Percentiles rank a stretch among this genome's conserved stretches.
Conservation (phyloP, 2,888 invertebrate genomes). For the Lasius platythorax region DNA sequence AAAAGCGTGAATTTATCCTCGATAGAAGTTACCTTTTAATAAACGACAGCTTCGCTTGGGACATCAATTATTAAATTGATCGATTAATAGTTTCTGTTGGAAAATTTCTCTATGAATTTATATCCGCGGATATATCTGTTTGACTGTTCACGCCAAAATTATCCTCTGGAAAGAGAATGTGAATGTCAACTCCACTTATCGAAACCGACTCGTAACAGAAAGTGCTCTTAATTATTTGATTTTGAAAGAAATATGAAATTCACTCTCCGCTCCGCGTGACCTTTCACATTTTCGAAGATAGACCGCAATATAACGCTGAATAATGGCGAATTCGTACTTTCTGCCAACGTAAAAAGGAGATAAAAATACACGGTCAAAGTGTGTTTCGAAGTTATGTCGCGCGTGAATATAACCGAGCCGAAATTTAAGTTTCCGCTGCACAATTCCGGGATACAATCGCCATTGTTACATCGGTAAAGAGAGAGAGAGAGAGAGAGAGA, state of each 20-base stretch:
- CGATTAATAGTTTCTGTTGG: neutral
- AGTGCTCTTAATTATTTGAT: conserved; percentile 3
- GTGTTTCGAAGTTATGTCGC: conserved; percentile 3
- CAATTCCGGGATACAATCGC: neutral
- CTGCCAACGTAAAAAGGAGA: neutral
- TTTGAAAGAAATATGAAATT: neutral
- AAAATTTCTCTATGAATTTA: neutral
- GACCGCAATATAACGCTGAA: neutral
- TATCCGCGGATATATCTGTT: neutral
- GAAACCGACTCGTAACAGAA: neutral
- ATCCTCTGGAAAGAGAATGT: neutral
- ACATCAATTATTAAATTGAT: neutral
- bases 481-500: neutral
- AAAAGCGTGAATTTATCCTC: neutral
- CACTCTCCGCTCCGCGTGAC: neutral
- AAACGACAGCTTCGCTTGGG: neutral
- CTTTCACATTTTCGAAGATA: neutral
- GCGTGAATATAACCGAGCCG: neutral
- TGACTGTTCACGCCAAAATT: neutral
- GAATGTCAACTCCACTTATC: neutral
- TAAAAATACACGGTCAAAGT: neutral
- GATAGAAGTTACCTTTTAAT: neutral
- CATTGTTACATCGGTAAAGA: neutral
- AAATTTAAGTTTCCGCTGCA: conserved; percentile 17
- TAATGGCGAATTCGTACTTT: conserved; percentile 23